Conservation (phyloP, 2,888 invertebrate genomes). For the Harpalus rubripes region DNA sequence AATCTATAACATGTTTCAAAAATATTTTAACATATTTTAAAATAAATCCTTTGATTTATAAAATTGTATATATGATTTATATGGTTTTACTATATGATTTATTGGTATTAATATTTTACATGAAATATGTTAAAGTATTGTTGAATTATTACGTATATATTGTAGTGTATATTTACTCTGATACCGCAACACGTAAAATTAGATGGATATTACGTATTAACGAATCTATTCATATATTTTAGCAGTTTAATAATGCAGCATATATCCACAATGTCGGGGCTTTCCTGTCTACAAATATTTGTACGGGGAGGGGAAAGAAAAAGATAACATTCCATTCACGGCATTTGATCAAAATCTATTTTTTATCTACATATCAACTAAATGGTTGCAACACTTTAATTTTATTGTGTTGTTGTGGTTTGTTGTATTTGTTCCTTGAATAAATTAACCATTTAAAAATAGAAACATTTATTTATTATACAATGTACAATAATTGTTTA, state of each 20-base stretch:
- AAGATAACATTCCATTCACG: slow-evolving; percentile 43
- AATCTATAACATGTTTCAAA: background rate
- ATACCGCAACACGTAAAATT: slow-evolving; percentile 53
- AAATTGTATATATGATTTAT: slow-evolving; percentile 1
- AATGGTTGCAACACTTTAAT: slow-evolving; percentile 36
- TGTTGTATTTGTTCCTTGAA: slow-evolving; percentile 57
- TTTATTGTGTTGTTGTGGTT: slow-evolving; percentile 56
- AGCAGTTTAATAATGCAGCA: slow-evolving; percentile 24
- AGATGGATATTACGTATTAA: slow-evolving; percentile 53
- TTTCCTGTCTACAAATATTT: slow-evolving; percentile 24
- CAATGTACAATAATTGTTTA: slow-evolving; percentile 46
- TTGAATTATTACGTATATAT: slow-evolving; percentile 42
- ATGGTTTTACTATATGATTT: background rate
- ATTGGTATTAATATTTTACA: background rate
- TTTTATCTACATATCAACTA: slow-evolving; percentile 59
- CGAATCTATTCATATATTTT: slow-evolving; percentile 40
- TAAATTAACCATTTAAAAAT: slow-evolving; percentile 35
- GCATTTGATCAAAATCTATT: slow-evolving; percentile 40
- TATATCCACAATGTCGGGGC: background rate
- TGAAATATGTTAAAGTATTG: slow-evolving; percentile 12
- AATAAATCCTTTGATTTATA: background rate
- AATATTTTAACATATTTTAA: slow-evolving; percentile 12
- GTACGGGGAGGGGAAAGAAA: slow-evolving; percentile 47
- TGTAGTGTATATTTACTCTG: slow-evolving; percentile 59
- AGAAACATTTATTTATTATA: slow-evolving; percentile 41